phyloP scores from a whole-genome alignment of 2,113 vertebrate species.

The Varanus komodoensis region DNA sequence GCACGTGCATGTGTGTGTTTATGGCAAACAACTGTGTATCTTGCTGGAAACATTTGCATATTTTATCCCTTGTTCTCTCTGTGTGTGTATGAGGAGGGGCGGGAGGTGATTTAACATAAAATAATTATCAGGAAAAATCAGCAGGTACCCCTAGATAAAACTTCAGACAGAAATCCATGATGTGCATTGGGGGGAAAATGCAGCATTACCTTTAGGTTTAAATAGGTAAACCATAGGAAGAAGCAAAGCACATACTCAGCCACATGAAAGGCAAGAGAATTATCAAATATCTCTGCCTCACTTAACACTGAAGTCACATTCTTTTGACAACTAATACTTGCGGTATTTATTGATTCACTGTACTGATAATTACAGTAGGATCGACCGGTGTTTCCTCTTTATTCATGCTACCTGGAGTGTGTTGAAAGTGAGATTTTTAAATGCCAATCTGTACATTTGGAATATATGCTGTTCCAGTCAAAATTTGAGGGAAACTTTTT shows the following conservation, averaged over 20 bases:
- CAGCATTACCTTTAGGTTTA: neutral
- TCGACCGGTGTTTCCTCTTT: conserved; percentile 47
- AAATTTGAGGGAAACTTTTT: neutral
- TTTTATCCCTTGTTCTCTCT: neutral
- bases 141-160: neutral
- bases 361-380: conserved; percentile 58
- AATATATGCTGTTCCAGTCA: conserved; percentile 10
- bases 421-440: conserved; percentile 17
- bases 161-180: neutral
- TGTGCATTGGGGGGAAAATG: neutral
- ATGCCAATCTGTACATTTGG: conserved; percentile 13
- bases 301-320: conserved; percentile 33
- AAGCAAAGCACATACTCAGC: conserved; percentile 4
- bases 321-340: conserved; percentile 50
- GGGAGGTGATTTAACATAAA: neutral
- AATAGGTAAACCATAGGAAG: conserved; percentile 10
- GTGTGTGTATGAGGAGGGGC: neutral
- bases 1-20: neutral
- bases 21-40: neutral
- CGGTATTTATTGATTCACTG: conserved; percentile 59
- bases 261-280: neutral
- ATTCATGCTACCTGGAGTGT: conserved; percentile 29
- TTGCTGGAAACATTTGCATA: conserved; percentile 6
- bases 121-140: neutral
- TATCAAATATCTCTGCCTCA: conserved; percentile 19